Evolutionary conservation across 2,888 invertebrate species (phyloP), one percentile per base, ranked within the genome.

Genomic region (Idaea dimidiata): DNA sequence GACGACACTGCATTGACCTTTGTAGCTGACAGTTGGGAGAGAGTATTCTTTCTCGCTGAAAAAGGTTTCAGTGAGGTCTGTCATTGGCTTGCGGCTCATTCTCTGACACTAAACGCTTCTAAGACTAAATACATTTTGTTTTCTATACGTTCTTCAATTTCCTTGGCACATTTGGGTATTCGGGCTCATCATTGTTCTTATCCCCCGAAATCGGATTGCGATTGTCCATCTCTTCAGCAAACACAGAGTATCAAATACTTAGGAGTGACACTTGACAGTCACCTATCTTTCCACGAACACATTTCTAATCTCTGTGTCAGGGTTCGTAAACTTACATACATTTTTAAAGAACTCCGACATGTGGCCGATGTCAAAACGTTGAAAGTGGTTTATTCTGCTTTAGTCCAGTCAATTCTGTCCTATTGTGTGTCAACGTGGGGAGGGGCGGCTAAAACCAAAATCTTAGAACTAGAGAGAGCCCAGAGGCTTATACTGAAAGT

Each of bases 221-320:
- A 32, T 32, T 32, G 32, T 32, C 32, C 32, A 32, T 7, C 6
- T 32, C 32, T 32, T 32, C 32, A 32, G 32, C 32, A 32, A 32
- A 32, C 32, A 32, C 32, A 32, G 32, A 17, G 17, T 8, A 56
- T 66, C 3, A 66, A 63, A 54, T 66, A 63, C 53, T 54, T 63
- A 16, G 63, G 66, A 6, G 53, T 63, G 0, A 18, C 60, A 1
- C 16, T 63, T 10, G 63, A 66, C 24, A 24, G 43, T 16, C 53
- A 57, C 8, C 33, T 66, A 14, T 58, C 17, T n/a, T 66, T 61
- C 57, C 8, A 32, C 3, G 33, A 32, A 3, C 66, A 66, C n/a
- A 62, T 66, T 17, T 32, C 60, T 3, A 16, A 54, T 0, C 4
- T 58, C 6, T 24, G 24, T 2, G 6, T 57, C 1, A 56, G 62